Evolutionary conservation across 2,888 invertebrate species (phyloP).

Genomic region (Leptinotarsa juncta): DNA sequence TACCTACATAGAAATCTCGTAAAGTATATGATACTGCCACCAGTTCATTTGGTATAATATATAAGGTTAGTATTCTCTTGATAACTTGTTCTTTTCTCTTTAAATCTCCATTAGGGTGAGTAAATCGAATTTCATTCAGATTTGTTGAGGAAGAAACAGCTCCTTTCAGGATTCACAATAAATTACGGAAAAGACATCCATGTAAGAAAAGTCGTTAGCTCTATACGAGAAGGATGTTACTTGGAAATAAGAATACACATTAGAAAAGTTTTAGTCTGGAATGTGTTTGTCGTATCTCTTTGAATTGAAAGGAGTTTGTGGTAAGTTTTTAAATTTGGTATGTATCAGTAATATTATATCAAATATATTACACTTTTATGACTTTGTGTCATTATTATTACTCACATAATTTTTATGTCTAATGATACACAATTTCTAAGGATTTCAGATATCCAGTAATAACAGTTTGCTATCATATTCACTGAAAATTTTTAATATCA

Average conservation of each 20-base stretch:
- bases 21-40: not conserved
- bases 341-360: too few relatives aligned
- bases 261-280: not conserved
- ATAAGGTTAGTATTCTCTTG: not conserved
- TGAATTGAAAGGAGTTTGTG: not conserved
- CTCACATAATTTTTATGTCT: too few relatives aligned
- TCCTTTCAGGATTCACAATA: constrained; percentile 12
- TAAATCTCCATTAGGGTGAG: constrained; percentile 4
- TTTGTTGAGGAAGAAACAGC: constrained; percentile 16
- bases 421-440: too few relatives aligned
- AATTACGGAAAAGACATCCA: constrained; percentile 16
- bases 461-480: too few relatives aligned
- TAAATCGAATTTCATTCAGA: constrained; percentile 7
- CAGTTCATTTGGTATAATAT: not conserved
- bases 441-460: too few relatives aligned
- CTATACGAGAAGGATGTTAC: constrained; percentile 6
- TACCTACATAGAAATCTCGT: too few relatives aligned
- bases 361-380: too few relatives aligned
- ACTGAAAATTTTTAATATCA: too few relatives aligned
- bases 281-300: not conserved
- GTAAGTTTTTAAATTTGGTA: too few relatives aligned
- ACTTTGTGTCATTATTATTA: too few relatives aligned
- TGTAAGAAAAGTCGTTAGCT: constrained; percentile 17
- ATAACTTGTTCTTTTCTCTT: not conserved
- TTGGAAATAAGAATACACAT: constrained; percentile 15